These are phyloP conservation scores for Heliconius charithonia DNA, from an alignment of 2,888 invertebrate species.

Conservation along the genomic window DNA sequence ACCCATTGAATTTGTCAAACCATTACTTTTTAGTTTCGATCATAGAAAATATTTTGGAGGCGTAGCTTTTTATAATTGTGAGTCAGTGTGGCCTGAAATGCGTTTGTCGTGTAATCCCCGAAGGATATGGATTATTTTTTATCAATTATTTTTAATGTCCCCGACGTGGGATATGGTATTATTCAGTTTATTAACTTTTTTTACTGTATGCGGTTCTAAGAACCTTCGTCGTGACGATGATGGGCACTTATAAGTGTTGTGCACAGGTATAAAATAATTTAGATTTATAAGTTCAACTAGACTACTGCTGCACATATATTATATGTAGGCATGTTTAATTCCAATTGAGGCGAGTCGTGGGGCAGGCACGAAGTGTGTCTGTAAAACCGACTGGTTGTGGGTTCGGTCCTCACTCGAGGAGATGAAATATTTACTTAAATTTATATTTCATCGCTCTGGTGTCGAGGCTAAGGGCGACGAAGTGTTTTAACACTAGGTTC, in stretches of 20 bases:
- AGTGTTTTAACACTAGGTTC: too few species aligned
- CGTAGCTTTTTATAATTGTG: conserved; percentile 63
- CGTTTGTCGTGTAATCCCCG: conserved; percentile 82
- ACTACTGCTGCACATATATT: not conserved
- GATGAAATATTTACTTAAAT: too few species aligned
- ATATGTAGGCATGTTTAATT: too few species aligned
- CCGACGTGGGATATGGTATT: conserved; percentile 70
- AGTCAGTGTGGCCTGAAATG: conserved; percentile 81
- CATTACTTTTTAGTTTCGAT: conserved; percentile 50
- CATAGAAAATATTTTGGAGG: conserved; percentile 51
- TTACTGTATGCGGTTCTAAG: conserved; percentile 22
- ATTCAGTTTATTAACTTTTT: conserved; percentile 47
- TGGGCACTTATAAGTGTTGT: not conserved
- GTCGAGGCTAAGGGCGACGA: too few species aligned
- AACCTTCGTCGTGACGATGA: conserved; percentile 19
- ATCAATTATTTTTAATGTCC: conserved; percentile 73
- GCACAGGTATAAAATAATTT: conserved; percentile 11
- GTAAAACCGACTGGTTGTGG: too few species aligned
- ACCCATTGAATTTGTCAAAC: conserved; percentile 60
- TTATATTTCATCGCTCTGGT: too few species aligned
- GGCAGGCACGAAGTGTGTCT: too few species aligned
- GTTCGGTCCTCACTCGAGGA: too few species aligned
- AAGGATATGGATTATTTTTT: conserved; percentile 77
- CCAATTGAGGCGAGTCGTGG: too few species aligned
- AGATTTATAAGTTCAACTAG: not conserved